A percentile compares a stretch with the other conserved stretches of the same genome.
Conservation (phyloP, 1,140 invertebrate species). For the Drosophila parvula region DNA sequence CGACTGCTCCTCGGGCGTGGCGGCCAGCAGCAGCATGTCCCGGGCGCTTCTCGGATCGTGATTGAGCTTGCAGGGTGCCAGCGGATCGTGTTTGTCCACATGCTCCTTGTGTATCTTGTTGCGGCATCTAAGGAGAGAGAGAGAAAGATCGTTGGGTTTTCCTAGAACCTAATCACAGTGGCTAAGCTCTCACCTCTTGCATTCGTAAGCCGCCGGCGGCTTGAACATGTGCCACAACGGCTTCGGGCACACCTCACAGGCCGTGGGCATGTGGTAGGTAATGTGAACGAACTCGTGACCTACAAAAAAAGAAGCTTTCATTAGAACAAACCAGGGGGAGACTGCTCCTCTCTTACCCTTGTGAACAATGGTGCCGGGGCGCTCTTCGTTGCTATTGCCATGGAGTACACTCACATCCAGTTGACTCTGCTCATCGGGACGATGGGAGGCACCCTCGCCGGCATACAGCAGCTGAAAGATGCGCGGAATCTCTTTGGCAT, state of each 20-base stretch:
- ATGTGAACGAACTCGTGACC: constrained; percentile 98
- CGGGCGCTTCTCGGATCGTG: constrained; percentile 96
- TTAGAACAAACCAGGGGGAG: background rate
- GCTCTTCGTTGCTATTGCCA: constrained; percentile 87
- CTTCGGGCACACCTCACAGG: constrained; percentile 98
- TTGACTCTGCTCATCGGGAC: constrained; percentile 89
- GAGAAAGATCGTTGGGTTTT: background rate
- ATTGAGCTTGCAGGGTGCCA: constrained; percentile 96
- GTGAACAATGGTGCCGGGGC: constrained; percentile 90
- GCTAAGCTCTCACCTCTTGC: constrained; percentile 88
- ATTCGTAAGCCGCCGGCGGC: constrained; percentile 98
- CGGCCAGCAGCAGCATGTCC: constrained; percentile 94
- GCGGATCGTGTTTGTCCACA: constrained; percentile 91
- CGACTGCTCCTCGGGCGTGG: constrained; percentile 94
- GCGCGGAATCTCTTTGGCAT: constrained; percentile 99
- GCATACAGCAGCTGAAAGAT: constrained; percentile 99
- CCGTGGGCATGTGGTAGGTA: constrained; percentile 98
- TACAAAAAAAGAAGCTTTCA: constrained; percentile 18
- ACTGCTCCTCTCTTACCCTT: constrained; percentile 85
- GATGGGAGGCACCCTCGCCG: constrained; percentile 95
- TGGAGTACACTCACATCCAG: constrained; percentile 84
- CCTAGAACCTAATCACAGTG: too few relatives aligned
- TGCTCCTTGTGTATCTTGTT: constrained; percentile 99
- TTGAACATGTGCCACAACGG: constrained; percentile 98
- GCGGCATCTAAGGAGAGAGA: constrained; percentile 89